Evolutionary conservation across 1,140 invertebrate genomes (phyloP), one percentile per base, ranked within the genome.

Genomic region (Temnothorax longispinosus): DNA sequence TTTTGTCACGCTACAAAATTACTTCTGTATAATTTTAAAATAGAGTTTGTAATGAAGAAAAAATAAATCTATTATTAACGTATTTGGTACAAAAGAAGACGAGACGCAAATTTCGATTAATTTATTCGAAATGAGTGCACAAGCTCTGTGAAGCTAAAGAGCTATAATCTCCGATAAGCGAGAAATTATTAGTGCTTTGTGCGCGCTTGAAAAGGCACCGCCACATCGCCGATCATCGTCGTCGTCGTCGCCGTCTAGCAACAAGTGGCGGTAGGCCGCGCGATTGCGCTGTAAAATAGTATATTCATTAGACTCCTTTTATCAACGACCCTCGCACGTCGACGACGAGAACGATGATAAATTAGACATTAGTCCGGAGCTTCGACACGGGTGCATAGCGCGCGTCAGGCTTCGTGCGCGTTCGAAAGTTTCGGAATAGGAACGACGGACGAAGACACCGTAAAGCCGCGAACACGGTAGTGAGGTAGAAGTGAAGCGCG

Each of bases 231-330:
- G 32, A 64, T 78, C 65, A 67, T 58, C 72, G n/a, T 27, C 35
- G 21, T 32, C 56, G 69, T 64, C 38, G 47, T 47, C 47, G 47
- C 62, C 78, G 71, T 56, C 54, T 81, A 90, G 89, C 89, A 90
- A 90, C 89, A 90, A 90, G 89, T 90, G 88, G 89, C 38, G 62
- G 74, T 89, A 87, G 77, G 58, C 65, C 50, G 41, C 44, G 65
- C 64, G 65, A 52, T 47, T 47, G 65, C 75, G 8, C 13, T 21
- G 38, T 60, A 65, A 88, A 65, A 89, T 56, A 54, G 56, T 65
- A 58, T 82, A 88, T 87, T 91, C 75, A 75, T 91, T 90, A 88
- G 44, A n/a, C 44, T 27, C 27, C n/a, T 88, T 84, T 85, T 85
- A 86, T 84, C 56, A 62, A 27, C 35, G n/a, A 35, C 41, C 44